Evolutionary conservation across 2,113 vertebrate genomes (phyloP).

Genomic region (Colaptes auratus): DNA sequence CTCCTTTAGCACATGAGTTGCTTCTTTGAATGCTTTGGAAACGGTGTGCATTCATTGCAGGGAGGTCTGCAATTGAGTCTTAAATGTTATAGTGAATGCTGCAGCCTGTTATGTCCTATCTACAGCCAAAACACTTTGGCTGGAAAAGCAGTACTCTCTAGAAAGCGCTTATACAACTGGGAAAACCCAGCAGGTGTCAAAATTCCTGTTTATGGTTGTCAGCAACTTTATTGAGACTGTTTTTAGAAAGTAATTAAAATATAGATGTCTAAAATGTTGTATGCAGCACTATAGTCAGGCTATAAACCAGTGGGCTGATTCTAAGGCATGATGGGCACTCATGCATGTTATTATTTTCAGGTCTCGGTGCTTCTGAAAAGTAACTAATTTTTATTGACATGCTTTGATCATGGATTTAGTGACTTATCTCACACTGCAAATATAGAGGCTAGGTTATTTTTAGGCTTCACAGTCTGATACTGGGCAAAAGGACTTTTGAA

Average conservation of each 20-base stretch:
- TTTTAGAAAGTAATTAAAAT: constrained; percentile 2
- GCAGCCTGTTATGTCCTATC: not conserved
- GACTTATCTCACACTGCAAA: not conserved
- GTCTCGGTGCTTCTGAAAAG: not conserved
- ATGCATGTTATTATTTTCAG: not conserved
- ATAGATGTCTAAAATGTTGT: not conserved
- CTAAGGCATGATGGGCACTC: not conserved
- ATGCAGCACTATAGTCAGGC: not conserved
- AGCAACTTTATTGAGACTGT: not conserved
- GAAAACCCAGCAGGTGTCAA: not conserved
- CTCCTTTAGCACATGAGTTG: not conserved
- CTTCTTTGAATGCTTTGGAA: not conserved
- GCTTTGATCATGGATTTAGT: not conserved
- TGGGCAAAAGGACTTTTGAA: constrained; percentile 7
- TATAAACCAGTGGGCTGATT: not conserved
- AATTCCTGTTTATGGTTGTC: not conserved
- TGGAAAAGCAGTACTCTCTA: not conserved
- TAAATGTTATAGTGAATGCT: not conserved
- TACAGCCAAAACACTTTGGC: not conserved
- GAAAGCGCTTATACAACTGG: not conserved
- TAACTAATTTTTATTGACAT: not conserved
- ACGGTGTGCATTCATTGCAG: not conserved
- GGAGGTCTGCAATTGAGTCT: not conserved
- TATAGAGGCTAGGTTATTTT: constrained; percentile 17
- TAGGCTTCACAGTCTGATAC: not conserved